Evolutionary conservation across 2,797 vertebrate species (phyloP), one percentile per base, ranked within the genome.

Genomic region (Danionella dracula): DNA sequence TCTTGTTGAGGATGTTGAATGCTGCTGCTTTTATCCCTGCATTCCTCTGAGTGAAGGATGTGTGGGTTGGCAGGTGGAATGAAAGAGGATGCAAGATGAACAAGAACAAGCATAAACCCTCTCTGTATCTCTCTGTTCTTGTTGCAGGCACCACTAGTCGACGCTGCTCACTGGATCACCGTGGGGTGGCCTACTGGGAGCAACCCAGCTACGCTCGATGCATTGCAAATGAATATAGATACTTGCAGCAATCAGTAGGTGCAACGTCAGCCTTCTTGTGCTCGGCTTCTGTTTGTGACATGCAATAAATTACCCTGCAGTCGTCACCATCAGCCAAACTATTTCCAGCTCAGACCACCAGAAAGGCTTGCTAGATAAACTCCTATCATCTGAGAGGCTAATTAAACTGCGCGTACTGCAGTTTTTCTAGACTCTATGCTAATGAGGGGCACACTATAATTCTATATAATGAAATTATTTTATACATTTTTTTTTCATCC

Each of bases 201-300:
- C 92, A 93, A 82, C 97, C 96, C 76, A 99, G 97, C 91, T 99
- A 98, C 86, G 97, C 96, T 87, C 92, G 96, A 93, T 99, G 97
- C 92, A 97, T 97, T 90, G 94, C 95, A 89, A 96, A 97, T 88
- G 97, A 99, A 91, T 99, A 97, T 93, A 93, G 94, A 95, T 93
- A 95, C 93, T 94, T 99, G 93, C 96, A 97, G 93, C 95, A 95
- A 96, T 96, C 95, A 96, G 97, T 98, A 99, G 93, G 97, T 99
- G 92, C 93, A 95, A 94, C 92, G 90, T 93, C 94, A 93, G 92
- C 93, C 23, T 27, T 27, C 82, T 90, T 88, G 77, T 29, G 11
- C 87, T 86, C 85, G 87, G 89, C 89, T 87, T 91, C 87, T 88
- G 85, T 92, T 91, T 92, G 86, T 90, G 90, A 84, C 84, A 82